Evolutionary conservation across 1,140 invertebrate species (phyloP), one percentile per base, ranked within the genome.

Genomic region (Listronotus bonariensis): DNA sequence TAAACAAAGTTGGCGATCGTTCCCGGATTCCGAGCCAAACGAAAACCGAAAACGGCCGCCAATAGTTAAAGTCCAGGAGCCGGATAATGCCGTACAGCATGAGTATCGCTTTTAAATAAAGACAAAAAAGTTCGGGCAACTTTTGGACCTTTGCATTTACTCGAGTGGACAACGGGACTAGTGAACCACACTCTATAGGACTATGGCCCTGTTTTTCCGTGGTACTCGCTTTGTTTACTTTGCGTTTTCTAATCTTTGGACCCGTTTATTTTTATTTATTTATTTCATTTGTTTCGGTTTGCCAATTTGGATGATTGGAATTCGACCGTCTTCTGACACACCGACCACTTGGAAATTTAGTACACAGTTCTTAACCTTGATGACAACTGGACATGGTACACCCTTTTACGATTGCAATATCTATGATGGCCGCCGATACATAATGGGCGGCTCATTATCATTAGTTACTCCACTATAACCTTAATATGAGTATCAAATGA

Each of bases 1-100:
- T n/a, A 31, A 52, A 52, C 49, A 20, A 52, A 52, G 49, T 52
- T 52, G 32, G 20, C 32, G n/a, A 17, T 52, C 49, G n/a, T 52
- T 52, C 32, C 49, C 11, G n/a, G n/a, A 52, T 52, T 52, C 26
- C 10, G 26, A 52, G 4, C 32, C 17, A 18, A 52, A 46, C 49
- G 49, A 52, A 52, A 52, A 52, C 11, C 49, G 3, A 18, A 36
- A 52, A 36, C 3, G 6, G 11, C 26, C 26, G 7, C 26, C 0
- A 18, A 31, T 52, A 52, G 20, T 52, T 52, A 9, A 31, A 52
- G 26, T 52, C 49, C 49, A n/a, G n/a, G 26, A 52, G 17, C 26
- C 6, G 26, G 49, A 52, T 52, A 52, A 52, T 52, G 49, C 26
- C 49, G 49, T 26, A 7, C 34, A 36, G 34, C 34, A 36, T 36